Conservation (phyloP, 2,888 invertebrate species). For the Nomada ruficornis region DNA sequence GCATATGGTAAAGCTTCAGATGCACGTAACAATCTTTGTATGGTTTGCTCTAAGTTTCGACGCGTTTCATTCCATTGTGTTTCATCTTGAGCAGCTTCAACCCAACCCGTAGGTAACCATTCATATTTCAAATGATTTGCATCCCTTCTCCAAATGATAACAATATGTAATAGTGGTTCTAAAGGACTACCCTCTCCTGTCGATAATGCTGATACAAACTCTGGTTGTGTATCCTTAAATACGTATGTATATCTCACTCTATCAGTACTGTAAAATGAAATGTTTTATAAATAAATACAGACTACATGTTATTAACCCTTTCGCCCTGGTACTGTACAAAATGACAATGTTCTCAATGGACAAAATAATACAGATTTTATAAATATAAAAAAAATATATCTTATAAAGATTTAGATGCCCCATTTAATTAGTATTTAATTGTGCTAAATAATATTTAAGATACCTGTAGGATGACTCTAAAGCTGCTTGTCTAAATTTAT, state of each 20-base stretch:
- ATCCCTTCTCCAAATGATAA: slow-evolving; percentile 96
- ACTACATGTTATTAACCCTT: no score
- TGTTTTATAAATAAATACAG: neutral
- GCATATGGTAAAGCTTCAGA: slow-evolving; percentile 92
- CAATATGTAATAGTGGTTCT: slow-evolving; percentile 91
- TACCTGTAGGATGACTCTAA: slow-evolving; percentile 87
- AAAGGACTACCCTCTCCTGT: slow-evolving; percentile 86
- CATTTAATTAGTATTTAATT: no score
- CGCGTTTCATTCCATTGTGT: slow-evolving; percentile 89
- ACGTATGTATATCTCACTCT: slow-evolving; percentile 95
- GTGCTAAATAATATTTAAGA: no score
- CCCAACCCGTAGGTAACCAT: slow-evolving; percentile 92
- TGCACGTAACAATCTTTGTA: slow-evolving; percentile 89
- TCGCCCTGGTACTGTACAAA: no score
- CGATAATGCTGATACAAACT: slow-evolving; percentile 91
- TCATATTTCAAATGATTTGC: slow-evolving; percentile 95
- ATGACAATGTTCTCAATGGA: neutral
- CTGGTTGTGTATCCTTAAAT: slow-evolving; percentile 92
- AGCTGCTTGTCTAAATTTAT: slow-evolving; percentile 90
- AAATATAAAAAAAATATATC: neutral
- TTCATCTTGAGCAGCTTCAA: slow-evolving; percentile 84
- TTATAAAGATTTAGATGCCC: no score
- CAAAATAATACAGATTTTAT: neutral
- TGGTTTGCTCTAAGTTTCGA: slow-evolving; percentile 89
- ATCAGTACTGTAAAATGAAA: slow-evolving; percentile 74